A percentile compares a stretch with the other conserved stretches of the same genome.
Conservation (phyloP, 2,113 vertebrate species). For the Dicerorhinus sumatrensis region DNA sequence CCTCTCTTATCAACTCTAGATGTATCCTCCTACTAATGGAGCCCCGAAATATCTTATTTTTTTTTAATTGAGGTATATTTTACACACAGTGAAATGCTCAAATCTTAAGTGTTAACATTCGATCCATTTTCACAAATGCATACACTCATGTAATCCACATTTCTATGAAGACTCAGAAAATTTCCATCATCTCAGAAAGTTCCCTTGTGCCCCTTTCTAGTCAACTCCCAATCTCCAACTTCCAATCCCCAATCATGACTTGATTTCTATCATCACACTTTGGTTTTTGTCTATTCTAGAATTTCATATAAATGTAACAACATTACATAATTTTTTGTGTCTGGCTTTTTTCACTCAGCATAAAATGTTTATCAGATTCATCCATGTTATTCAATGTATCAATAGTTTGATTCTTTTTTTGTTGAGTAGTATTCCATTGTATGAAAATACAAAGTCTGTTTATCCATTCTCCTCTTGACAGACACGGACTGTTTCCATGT, state of each 20-base stretch:
- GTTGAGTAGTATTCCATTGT: not conserved
- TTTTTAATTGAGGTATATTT: not conserved
- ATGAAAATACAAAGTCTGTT: not conserved
- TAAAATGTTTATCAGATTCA: constrained; percentile 26
- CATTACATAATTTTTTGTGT: not conserved
- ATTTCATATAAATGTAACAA: constrained; percentile 53
- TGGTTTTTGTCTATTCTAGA: constrained; percentile 47
- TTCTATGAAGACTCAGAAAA: constrained; percentile 30
- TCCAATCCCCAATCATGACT: not conserved
- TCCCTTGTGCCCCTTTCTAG: not conserved
- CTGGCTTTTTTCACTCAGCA: constrained; percentile 3
- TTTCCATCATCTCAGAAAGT: not conserved
- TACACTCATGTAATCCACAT: not conserved
- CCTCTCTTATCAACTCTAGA: not conserved
- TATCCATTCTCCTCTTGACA: not conserved
- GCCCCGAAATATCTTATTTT: not conserved
- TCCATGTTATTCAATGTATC: not conserved
- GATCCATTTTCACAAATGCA: not conserved
- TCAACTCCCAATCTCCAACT: not conserved
- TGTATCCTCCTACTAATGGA: not conserved
- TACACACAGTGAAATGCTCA: not conserved
- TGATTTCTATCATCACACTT: constrained; percentile 40
- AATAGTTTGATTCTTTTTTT: not conserved
- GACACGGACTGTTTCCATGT: not conserved
- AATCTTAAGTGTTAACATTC: not conserved